A percentile compares a stretch with the other conserved stretches of the same genome.
phyloP scores from a whole-genome alignment of 2,113 vertebrate species.

The Cavia aperea region DNA sequence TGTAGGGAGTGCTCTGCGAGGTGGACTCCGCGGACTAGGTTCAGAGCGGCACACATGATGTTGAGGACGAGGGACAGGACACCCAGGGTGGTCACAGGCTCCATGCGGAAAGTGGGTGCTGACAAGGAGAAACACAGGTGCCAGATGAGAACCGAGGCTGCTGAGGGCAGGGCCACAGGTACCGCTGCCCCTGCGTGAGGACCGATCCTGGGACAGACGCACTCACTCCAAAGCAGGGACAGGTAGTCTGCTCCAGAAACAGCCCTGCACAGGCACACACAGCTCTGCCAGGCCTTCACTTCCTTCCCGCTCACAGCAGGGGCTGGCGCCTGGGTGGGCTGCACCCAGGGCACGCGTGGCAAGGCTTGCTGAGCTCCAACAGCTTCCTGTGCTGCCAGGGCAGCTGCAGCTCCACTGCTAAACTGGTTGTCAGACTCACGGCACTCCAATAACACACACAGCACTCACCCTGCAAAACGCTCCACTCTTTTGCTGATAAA shows the following conservation, averaged over 20 bases:
- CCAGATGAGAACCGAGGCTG: conserved; percentile 18
- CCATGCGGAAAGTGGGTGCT: conserved; percentile 84
- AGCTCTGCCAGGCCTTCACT: background rate
- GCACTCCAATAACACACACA: background rate
- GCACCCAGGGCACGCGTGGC: background rate
- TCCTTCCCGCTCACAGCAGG: background rate
- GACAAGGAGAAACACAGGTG: background rate
- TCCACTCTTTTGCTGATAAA: background rate
- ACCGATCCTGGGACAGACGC: background rate
- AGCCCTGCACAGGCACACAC: background rate
- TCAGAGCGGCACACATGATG: conserved; percentile 95
- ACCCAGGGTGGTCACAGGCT: conserved; percentile 86
- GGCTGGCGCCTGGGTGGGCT: background rate
- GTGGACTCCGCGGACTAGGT: conserved; percentile 92
- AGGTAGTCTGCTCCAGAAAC: background rate
- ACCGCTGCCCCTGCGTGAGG: conserved; percentile 6
- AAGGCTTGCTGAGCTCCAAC: background rate
- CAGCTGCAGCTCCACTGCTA: background rate
- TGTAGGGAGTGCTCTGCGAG: conserved; percentile 90
- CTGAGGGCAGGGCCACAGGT: background rate
- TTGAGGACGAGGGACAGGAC: conserved; percentile 92
- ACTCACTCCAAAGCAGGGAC: background rate
- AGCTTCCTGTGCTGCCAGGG: background rate
- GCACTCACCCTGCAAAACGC: background rate
- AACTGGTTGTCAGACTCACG: background rate